phyloP scores from a whole-genome alignment of 92 coral and sea anemone genomes.

The Porites divaricata region DNA sequence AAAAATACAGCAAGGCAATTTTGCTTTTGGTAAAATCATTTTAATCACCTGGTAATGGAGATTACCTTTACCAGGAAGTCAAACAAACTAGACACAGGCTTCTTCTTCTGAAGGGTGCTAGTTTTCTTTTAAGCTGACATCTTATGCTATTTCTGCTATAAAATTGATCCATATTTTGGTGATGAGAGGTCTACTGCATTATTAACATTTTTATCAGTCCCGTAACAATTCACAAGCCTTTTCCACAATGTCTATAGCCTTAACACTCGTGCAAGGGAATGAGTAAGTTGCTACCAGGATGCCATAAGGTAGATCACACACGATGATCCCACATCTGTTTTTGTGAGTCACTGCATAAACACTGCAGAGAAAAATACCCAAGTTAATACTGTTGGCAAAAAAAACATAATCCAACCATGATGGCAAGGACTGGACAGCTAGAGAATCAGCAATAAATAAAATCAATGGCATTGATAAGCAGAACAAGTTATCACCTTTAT shows the following conservation, averaged over 20 bases:
- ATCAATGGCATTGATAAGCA: no score
- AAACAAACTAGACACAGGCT: neutral
- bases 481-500: no score
- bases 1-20: no score
- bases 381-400: no score
- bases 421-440: no score
- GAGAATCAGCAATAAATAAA: no score
- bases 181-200: neutral
- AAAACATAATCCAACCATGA: no score
- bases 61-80: no score
- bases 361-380: constrained; percentile 49
- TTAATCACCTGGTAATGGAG: no score
- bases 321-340: constrained; percentile 79
- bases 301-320: constrained; percentile 89
- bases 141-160: neutral
- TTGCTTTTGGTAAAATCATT: no score
- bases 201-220: neutral
- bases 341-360: constrained; percentile 80
- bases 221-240: constrained; percentile 84
- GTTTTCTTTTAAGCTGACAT: no score
- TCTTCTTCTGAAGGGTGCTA: neutral
- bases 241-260: constrained; percentile 81
- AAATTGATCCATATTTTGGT: neutral
- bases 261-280: constrained; percentile 68
- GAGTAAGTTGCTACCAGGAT: constrained; percentile 80